Conservation (phyloP, 2,113 vertebrate species). For the Pomatostomus ruficeps region DNA sequence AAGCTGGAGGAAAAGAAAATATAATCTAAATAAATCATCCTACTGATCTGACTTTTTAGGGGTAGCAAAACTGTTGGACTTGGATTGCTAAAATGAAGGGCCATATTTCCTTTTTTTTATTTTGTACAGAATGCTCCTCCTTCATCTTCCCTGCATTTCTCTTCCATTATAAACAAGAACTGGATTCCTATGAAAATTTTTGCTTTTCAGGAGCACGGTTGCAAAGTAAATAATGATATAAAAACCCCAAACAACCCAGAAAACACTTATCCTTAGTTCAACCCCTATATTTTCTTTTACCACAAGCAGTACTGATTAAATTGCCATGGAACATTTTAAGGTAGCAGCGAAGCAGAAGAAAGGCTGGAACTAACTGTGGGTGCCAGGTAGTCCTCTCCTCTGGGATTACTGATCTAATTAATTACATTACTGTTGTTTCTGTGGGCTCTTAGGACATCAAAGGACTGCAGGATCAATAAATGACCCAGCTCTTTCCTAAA, state of each 20-base stretch:
- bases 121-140: neutral
- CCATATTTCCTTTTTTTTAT: neutral
- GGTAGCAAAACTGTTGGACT: neutral
- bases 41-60: neutral
- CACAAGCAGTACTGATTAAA: neutral
- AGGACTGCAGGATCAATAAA: neutral
- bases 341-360: neutral
- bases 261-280: neutral
- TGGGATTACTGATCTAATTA: neutral
- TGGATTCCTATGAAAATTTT: neutral
- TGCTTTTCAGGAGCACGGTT: neutral
- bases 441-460: neutral
- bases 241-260: neutral
- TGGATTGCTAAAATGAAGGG: neutral
- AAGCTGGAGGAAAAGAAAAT: neutral
- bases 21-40: neutral
- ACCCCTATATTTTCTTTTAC: fast-evolving
- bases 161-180: neutral
- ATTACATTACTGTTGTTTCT: neutral
- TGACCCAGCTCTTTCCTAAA: fast-evolving
- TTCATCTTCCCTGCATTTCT: neutral
- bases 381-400: neutral
- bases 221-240: neutral
- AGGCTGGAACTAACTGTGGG: neutral
- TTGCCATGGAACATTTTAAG: neutral